Evolutionary conservation across 2,113 vertebrate species (phyloP).

Genomic region (Xiphorhynchus elegans): DNA sequence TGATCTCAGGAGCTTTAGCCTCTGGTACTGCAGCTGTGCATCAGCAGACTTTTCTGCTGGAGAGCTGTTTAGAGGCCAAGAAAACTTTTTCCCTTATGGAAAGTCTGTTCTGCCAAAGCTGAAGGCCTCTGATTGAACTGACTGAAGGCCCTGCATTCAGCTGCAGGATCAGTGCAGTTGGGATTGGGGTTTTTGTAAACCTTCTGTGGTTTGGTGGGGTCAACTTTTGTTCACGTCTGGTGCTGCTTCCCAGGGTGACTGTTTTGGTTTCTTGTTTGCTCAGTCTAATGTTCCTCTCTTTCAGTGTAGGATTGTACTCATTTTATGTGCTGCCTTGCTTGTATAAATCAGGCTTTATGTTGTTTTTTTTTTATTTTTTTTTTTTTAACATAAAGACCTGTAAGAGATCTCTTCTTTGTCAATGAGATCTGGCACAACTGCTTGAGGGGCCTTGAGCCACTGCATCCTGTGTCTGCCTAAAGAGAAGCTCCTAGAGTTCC

Average conservation of each 20-base stretch:
- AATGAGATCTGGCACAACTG: background rate
- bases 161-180: background rate
- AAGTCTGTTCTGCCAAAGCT: background rate
- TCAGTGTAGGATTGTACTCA: background rate
- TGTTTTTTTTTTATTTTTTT: too few relatives aligned
- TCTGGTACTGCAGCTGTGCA: background rate
- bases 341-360: background rate
- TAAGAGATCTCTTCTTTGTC: background rate
- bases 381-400: background rate
- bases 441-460: background rate
- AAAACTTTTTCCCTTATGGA: background rate
- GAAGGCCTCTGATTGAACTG: background rate
- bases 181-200: background rate
- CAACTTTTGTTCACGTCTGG: background rate
- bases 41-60: background rate
- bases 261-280: background rate
- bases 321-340: background rate
- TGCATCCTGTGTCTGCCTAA: background rate
- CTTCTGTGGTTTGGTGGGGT: background rate
- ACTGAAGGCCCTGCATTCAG: background rate
- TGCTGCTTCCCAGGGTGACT: background rate
- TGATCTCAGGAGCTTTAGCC: background rate
- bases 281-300: background rate
- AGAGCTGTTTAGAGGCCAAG: background rate
- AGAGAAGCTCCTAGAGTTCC: background rate